These are phyloP conservation scores for Eupelmus urozonus DNA, from an alignment of 2,888 invertebrate genomes.

Conservation along the genomic window DNA sequence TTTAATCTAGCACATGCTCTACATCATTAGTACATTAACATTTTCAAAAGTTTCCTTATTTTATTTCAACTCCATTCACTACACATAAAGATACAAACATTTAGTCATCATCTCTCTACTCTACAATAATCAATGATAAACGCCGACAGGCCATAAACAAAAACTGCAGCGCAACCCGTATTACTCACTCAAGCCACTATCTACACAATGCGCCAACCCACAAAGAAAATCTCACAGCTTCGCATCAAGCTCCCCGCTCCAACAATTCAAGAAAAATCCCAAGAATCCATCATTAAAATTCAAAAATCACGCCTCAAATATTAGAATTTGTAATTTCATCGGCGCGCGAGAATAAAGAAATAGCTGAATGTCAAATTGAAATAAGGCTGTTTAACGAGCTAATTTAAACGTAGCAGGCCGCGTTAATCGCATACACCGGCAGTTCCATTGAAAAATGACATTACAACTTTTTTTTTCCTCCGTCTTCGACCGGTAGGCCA, in stretches of 20 bases:
- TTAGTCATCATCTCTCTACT: too few species aligned
- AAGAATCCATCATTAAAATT: conserved; percentile 17
- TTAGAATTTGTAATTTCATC: conserved; percentile 34
- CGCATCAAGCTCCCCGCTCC: not conserved
- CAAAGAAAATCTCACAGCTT: not conserved
- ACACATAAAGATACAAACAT: too few species aligned
- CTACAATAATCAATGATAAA: too few species aligned
- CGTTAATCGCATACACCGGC: not conserved
- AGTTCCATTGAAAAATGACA: conserved; percentile 37
- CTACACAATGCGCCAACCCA: not conserved
- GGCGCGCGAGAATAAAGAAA: conserved; percentile 12
- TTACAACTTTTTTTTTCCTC: conserved; percentile 27
- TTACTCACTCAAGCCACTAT: not conserved
- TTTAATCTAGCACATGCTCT: not conserved
- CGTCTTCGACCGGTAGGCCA: not conserved
- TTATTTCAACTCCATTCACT: too few species aligned
- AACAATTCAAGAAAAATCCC: not conserved
- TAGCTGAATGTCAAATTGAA: conserved; percentile 11
- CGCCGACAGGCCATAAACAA: too few species aligned
- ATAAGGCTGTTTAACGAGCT: conserved; percentile 7
- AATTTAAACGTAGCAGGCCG: conserved; percentile 13
- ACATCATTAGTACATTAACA: too few species aligned
- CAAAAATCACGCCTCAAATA: not conserved
- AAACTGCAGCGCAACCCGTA: not conserved
- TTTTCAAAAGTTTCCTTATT: too few species aligned